These are phyloP conservation scores for Eupeodes luniger DNA, from an alignment of 2,888 invertebrate species.

Conservation along the genomic window DNA sequence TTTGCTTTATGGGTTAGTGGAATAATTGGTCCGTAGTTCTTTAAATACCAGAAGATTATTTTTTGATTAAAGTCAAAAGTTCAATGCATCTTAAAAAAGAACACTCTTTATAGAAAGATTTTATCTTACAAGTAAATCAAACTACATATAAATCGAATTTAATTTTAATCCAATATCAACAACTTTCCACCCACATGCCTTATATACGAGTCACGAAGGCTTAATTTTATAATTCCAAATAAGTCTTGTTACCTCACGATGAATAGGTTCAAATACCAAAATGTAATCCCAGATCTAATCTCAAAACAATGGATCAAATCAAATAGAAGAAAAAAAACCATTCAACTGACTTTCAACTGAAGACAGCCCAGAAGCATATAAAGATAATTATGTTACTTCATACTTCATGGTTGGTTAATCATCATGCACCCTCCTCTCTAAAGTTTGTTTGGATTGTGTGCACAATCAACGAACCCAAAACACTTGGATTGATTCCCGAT, in stretches of 20 bases:
- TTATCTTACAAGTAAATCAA: no score
- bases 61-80: no score
- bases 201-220: not conserved
- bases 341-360: not conserved
- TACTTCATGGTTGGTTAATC: slow-evolving; percentile 8
- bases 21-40: no score
- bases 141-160: no score
- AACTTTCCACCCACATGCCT: slow-evolving; percentile 12
- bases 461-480: not conserved
- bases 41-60: no score
- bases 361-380: not conserved
- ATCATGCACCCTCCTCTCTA: not conserved
- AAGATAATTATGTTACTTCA: slow-evolving; percentile 10
- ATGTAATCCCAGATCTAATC: slow-evolving; percentile 1
- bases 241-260: not conserved
- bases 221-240: not conserved
- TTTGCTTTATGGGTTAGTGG: no score
- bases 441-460: not conserved
- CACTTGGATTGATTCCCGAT: slow-evolving; percentile 64
- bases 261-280: not conserved
- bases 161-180: not conserved
- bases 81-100: no score
- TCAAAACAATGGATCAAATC: slow-evolving; percentile 11
- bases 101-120: no score
- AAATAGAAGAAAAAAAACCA: not conserved